These are phyloP conservation scores for Galerucella pusilla DNA, from an alignment of 2,888 invertebrate genomes.

Conservation along the genomic window DNA sequence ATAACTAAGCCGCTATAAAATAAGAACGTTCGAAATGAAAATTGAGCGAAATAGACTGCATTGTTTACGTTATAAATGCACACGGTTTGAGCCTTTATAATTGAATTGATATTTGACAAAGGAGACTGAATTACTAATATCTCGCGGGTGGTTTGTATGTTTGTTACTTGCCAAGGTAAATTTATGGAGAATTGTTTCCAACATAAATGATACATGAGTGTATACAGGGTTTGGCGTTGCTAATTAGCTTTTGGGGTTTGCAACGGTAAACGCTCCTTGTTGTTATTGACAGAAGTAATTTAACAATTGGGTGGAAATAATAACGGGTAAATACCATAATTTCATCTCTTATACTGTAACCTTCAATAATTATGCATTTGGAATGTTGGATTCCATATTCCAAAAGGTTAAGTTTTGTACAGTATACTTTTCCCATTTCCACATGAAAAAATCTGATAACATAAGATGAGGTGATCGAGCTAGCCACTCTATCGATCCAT, in stretches of 20 bases:
- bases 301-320: neutral
- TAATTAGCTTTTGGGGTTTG: slow-evolving; percentile 14
- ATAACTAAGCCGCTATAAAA: neutral
- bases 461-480: neutral
- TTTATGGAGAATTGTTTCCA: slow-evolving; percentile 26
- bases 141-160: slow-evolving; percentile 15
- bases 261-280: slow-evolving; percentile 1
- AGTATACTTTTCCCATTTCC: no score
- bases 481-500: no score
- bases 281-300: neutral
- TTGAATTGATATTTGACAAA: slow-evolving; percentile 32
- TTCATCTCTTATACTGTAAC: no score
- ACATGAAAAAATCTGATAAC: no score
- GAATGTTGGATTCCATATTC: no score
- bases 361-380: no score
- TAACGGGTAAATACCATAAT: neutral
- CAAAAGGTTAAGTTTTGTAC: no score
- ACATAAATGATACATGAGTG: slow-evolving; percentile 30
- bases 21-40: neutral
- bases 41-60: neutral
- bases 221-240: slow-evolving; percentile 16
- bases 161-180: slow-evolving; percentile 25
- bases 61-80: neutral
- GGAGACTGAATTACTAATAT: slow-evolving; percentile 19
- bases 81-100: neutral